Evolutionary conservation across 2,113 vertebrate genomes (phyloP).

Genomic region (Struthidea cinerea): DNA sequence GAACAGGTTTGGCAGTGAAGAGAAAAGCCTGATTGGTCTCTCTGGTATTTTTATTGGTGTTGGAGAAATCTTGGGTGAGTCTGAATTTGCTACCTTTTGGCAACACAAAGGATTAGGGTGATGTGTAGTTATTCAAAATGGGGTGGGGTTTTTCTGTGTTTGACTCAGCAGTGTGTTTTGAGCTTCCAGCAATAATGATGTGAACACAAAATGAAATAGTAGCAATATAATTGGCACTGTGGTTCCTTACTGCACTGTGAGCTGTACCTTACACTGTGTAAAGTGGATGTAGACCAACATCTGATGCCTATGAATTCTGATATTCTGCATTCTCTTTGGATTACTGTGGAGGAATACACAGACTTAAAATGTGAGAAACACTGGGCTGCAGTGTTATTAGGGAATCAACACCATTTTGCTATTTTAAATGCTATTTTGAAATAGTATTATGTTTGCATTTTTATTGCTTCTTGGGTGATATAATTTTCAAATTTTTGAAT

Average conservation of each 20-base stretch:
- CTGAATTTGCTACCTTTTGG: not conserved
- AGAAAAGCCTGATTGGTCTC: conserved; percentile 92
- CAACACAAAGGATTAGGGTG: not conserved
- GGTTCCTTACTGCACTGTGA: not conserved
- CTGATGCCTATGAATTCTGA: not conserved
- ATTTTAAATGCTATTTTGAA: not conserved
- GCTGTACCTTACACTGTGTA: not conserved
- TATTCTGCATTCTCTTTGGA: not conserved
- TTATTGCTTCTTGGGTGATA: not conserved
- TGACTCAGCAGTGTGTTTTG: not conserved
- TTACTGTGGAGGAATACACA: not conserved
- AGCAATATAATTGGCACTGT: not conserved
- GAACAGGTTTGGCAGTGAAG: conserved; percentile 84
- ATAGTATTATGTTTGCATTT: not conserved
- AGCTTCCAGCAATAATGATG: not conserved
- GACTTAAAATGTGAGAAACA: not conserved
- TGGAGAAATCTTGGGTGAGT: conserved; percentile 93
- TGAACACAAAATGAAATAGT: not conserved
- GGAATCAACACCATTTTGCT: not conserved
- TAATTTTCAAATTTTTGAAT: not conserved
- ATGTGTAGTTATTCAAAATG: not conserved
- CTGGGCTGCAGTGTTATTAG: not conserved
- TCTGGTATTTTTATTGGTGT: conserved; percentile 95
- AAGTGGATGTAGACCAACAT: not conserved
- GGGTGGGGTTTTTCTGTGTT: not conserved